A percentile compares a stretch with the other conserved stretches of the same genome.
phyloP scores from a whole-genome alignment of 2,113 vertebrate species.

The Caretta caretta region DNA sequence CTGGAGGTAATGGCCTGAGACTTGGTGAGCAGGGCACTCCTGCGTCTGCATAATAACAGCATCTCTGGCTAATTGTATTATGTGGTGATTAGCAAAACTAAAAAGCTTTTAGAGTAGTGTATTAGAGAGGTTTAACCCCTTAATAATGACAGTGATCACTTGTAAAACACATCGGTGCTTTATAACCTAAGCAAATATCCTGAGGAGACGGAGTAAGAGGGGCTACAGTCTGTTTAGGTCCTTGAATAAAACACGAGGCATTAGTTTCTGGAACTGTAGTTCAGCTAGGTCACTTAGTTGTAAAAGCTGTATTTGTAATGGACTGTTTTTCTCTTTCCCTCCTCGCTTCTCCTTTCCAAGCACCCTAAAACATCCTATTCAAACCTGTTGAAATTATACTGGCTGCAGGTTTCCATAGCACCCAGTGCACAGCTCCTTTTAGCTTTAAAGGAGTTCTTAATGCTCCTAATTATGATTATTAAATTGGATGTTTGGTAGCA shows the following conservation, averaged over 20 bases:
- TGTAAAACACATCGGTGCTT: not conserved
- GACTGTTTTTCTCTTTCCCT: constrained; percentile 53
- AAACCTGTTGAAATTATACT: constrained; percentile 46
- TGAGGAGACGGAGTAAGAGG: not conserved
- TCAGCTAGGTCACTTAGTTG: constrained; percentile 49
- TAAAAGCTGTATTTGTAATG: constrained; percentile 66
- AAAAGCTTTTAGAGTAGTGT: constrained; percentile 61
- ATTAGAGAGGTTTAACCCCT: constrained; percentile 60
- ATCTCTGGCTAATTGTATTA: constrained; percentile 56
- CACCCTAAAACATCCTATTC: constrained; percentile 54
- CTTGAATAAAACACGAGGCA: constrained; percentile 14
- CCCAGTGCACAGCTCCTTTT: constrained; percentile 60
- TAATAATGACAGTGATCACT: constrained; percentile 33
- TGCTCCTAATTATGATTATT: constrained; percentile 8
- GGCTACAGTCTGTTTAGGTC: rapidly evolving
- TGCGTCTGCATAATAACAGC: not conserved
- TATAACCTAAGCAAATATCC: not conserved
- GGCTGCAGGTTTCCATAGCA: constrained; percentile 72
- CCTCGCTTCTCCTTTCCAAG: constrained; percentile 49
- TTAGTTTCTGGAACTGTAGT: not conserved
- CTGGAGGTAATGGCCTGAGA: constrained; percentile 80
- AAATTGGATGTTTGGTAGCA: constrained; percentile 1
- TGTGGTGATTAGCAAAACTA: constrained; percentile 49
- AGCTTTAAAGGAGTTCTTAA: constrained; percentile 23
- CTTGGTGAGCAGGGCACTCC: not conserved